Base-by-base conservation (phyloP, 1,140 invertebrate genomes). In the Daktulosphaira vitifoliae region DNA sequence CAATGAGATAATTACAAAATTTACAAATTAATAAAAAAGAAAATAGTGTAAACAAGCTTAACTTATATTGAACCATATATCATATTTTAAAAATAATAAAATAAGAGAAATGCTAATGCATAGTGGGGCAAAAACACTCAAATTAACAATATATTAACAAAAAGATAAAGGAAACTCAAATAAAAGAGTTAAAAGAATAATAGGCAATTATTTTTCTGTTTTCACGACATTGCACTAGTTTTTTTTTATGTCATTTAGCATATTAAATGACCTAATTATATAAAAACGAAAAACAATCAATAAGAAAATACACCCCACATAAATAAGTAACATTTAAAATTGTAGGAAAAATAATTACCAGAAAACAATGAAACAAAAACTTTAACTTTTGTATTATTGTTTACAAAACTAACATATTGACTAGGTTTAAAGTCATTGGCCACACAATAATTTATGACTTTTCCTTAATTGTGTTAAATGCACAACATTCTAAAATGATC, bases 361-460 rank as follows among this genome's bases (percentile, higher is more conserved):
- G 29, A 33, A 22, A 59, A 59, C 39, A 62, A 62, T 29, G 44
- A 48, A 62, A 62, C 42, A 62, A 48, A 62, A 62, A 62, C 42
- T 62, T 62, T 20, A 62, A 62, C 56, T 62, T 62, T 46, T 29
- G 25, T 46, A 62, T 46, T 48, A 48, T 62, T 62, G 56, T 48
- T 33, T 62, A 62, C 42, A 46, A 48, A 0, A 62, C 56, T 62
- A 62, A 62, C 42, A 22, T 62, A 62, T 62, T 62, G 56, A 62
- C 56, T 62, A 62, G 56, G 56, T 46, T 62, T 62, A 62, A 39
- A 48, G 13, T 48, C 56, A 62, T 53, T 62, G 56, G 56, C 56
- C 56, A 62, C 56, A 62, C 56, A 62, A 33, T 23, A 7, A 33
- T 62, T 18, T 22, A 62, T 33, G 42, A 59, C 54, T 59, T 44